Evolutionary conservation across 2,888 invertebrate genomes (phyloP).

Genomic region (Mimas tiliae): DNA sequence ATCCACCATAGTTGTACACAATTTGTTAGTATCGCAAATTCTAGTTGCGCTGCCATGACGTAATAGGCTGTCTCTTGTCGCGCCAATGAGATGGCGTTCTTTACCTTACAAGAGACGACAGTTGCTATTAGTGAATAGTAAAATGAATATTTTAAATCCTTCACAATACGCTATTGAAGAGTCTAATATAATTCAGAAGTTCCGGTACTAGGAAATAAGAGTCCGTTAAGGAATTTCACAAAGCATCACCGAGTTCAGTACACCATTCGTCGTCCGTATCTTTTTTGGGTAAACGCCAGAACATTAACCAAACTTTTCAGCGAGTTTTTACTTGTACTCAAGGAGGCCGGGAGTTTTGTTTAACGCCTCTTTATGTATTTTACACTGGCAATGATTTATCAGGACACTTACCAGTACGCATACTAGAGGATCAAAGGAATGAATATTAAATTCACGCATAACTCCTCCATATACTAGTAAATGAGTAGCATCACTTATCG

Average conservation of each 20-base stretch:
- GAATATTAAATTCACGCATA: too few relatives aligned
- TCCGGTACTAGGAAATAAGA: neutral
- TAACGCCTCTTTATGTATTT: slow-evolving; percentile 13
- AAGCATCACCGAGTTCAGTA: slow-evolving; percentile 4
- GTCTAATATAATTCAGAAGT: neutral
- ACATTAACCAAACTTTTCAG: slow-evolving; percentile 23
- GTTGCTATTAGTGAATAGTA: too few relatives aligned
- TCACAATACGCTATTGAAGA: slow-evolving; percentile 28
- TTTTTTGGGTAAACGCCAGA: neutral
- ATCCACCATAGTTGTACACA: too few relatives aligned
- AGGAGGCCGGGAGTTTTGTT: slow-evolving; percentile 8
- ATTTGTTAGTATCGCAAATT: too few relatives aligned
- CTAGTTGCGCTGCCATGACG: too few relatives aligned
- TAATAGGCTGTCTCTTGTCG: too few relatives aligned
- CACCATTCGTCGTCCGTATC: slow-evolving; percentile 12
- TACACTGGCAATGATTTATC: neutral
- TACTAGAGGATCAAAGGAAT: too few relatives aligned
- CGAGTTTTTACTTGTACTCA: slow-evolving; percentile 15
- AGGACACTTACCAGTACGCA: neutral
- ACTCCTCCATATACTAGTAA: too few relatives aligned
- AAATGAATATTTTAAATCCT: too few relatives aligned
- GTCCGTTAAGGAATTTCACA: slow-evolving; percentile 6
- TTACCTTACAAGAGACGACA: too few relatives aligned
- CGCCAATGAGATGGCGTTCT: too few relatives aligned
- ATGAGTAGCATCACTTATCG: too few relatives aligned